Evolutionary conservation across 2,888 invertebrate genomes (phyloP).

Genomic region (Scaptomyza reducta): DNA sequence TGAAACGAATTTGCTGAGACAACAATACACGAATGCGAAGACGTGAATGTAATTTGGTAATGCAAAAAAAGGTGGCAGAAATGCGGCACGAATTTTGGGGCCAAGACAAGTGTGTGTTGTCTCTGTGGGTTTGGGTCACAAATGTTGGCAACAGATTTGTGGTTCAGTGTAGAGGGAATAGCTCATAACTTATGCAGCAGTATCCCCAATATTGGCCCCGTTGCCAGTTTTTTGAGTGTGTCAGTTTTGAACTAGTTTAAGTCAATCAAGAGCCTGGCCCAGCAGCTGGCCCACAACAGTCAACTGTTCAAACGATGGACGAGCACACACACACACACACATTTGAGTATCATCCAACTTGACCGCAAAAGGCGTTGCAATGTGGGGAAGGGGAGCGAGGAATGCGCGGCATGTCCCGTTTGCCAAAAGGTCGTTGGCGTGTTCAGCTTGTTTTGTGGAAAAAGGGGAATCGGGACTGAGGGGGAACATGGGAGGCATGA

Average conservation of each 20-base stretch:
- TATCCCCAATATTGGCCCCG: too few relatives aligned
- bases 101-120: constrained; percentile 5
- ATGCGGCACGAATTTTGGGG: constrained; percentile 34
- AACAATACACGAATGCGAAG: constrained; percentile 51
- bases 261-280: constrained; percentile 68
- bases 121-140: constrained; percentile 33
- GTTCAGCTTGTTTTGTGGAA: constrained; percentile 40
- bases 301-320: constrained; percentile 25
- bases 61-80: constrained; percentile 36
- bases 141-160: constrained; percentile 22
- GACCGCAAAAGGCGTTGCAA: constrained; percentile 60
- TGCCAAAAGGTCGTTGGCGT: constrained; percentile 75
- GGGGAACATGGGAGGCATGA: constrained; percentile 30
- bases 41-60: constrained; percentile 41
- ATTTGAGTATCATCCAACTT: constrained; percentile 51
- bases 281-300: constrained; percentile 29
- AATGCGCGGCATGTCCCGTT: constrained; percentile 45
- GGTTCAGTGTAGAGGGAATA: constrained; percentile 25
- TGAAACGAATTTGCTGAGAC: constrained; percentile 41
- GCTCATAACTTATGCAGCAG: constrained; percentile 54
- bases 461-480: constrained; percentile 5
- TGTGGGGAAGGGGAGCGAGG: constrained; percentile 9
- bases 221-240: constrained; percentile 33
- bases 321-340: background rate
- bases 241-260: constrained; percentile 71